These are phyloP conservation scores for Epizoanthus illoricatus DNA, from an alignment of 92 coral and sea anemone genomes.

Conservation along the genomic window DNA sequence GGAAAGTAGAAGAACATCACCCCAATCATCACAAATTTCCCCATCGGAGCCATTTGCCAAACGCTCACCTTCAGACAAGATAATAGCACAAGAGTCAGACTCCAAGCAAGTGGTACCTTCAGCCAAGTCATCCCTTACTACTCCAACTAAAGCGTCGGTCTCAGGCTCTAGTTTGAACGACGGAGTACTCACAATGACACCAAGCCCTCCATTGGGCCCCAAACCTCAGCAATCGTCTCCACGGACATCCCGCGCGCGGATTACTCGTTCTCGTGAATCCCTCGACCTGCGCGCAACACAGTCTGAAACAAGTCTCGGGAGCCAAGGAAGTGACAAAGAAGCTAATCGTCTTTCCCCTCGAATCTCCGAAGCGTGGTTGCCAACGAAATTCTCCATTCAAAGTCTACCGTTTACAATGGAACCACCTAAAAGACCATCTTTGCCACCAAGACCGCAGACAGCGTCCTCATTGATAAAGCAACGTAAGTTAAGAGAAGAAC, in stretches of 20 bases:
- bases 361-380: slow-evolving; percentile 63
- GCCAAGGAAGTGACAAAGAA: slow-evolving; percentile 49
- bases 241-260: slow-evolving; percentile 53
- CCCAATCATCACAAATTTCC: slow-evolving; percentile 2
- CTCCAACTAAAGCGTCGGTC: slow-evolving; percentile 2
- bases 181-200: neutral
- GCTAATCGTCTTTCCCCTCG: slow-evolving; percentile 51
- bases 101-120: neutral
- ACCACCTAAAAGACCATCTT: neutral
- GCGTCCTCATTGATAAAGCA: slow-evolving; percentile 7
- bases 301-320: slow-evolving; percentile 61
- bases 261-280: slow-evolving; percentile 59
- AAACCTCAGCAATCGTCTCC: slow-evolving; percentile 63
- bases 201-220: slow-evolving; percentile 55
- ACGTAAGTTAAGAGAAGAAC: slow-evolving; percentile 19
- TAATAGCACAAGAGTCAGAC: neutral
- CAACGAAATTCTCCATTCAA: slow-evolving; percentile 32
- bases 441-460: slow-evolving; percentile 35
- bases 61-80: neutral
- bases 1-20: neutral
- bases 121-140: slow-evolving; percentile 3
- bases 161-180: neutral
- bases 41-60: slow-evolving; percentile 9
- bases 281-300: slow-evolving; percentile 50
- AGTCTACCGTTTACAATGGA: slow-evolving; percentile 11